Base-by-base conservation (phyloP, 2,797 vertebrate genomes). In the Phoeniculus purpureus region DNA sequence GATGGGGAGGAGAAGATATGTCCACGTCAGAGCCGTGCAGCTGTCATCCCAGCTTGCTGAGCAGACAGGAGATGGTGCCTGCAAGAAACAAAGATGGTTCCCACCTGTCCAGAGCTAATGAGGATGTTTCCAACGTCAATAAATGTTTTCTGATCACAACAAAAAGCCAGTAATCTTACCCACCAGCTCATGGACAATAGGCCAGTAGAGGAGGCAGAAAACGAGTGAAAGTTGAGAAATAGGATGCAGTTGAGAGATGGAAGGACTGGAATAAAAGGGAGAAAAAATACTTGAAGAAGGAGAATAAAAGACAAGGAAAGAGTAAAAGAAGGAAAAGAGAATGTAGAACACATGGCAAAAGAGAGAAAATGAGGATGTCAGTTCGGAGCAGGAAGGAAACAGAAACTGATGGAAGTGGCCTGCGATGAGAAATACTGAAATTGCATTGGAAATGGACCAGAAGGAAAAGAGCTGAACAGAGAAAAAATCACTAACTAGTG, bases 91-190 rank as follows among this genome's bases (percentile, higher is more conserved):
- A 83, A 94, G 91, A 96, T 95, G 94, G 64, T 96, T 96, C 94
- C 96, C 96, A 96, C 96, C 96, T 97, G 96, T 96, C 92, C 85
- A 74, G 70, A 91, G 94, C 85, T 96, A 96, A 96, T 96, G 96
- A 97, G 91, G 94, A 90, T 92, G 94, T 94, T 94, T 96, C 92
- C 12, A 15, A 93, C 95, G 96, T 96, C 96, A 96, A 64, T 91
- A 89, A 94, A 91, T 83, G 73, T 94, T 96, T 96, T 86, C 87
- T 78, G 90, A 93, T 87, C 81, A 59, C 51, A 77, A 43, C 66
- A 90, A 94, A 90, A 87, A 62, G 58, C 47, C 71, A 56, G 76
- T 59, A 84, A 78, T 87, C 85, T 68, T 77, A 71, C n/a, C 71
- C 67, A 51, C 15, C 31, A 72, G 3, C 37, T 92, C 66, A 29